Evolutionary conservation across 1,140 invertebrate genomes (phyloP).

Genomic region (Hormaphis cornu): DNA sequence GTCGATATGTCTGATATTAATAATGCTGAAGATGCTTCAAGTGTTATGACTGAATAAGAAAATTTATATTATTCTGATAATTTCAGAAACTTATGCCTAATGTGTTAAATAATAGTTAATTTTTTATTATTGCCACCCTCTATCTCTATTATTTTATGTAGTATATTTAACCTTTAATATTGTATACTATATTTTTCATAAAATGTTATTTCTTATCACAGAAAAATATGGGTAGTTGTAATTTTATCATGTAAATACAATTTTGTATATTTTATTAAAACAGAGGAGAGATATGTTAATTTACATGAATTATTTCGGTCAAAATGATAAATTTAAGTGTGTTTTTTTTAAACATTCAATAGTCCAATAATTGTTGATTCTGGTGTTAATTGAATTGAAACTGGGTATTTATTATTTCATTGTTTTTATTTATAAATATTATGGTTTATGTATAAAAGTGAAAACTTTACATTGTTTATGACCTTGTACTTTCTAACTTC

Average conservation of each 20-base stretch:
- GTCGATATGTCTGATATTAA: slow-evolving; percentile 8
- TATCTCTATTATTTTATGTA: slow-evolving; percentile 22
- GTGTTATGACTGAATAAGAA: slow-evolving; percentile 29
- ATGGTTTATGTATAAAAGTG: neutral
- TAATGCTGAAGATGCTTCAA: neutral
- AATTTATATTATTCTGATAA: slow-evolving; percentile 6
- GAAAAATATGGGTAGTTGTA: slow-evolving; percentile 30
- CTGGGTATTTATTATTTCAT: slow-evolving; percentile 14
- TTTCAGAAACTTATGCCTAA: neutral
- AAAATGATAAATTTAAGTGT: slow-evolving; percentile 4
- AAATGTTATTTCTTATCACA: slow-evolving; percentile 18
- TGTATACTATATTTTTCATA: slow-evolving; percentile 31
- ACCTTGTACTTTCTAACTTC: neutral
- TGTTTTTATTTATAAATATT: slow-evolving; percentile 24
- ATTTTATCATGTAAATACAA: slow-evolving; percentile 30
- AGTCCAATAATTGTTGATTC: slow-evolving; percentile 10
- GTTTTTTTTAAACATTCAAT: slow-evolving; percentile 25
- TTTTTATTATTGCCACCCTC: neutral
- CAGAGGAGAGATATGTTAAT: slow-evolving; percentile 25
- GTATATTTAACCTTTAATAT: slow-evolving; percentile 11
- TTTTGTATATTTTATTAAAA: slow-evolving; percentile 19
- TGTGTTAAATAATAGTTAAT: slow-evolving; percentile 13
- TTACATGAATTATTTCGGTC: slow-evolving; percentile 28
- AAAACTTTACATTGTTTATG: neutral
- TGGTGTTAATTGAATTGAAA: neutral